Base-by-base conservation (phyloP, 2,797 vertebrate species). In the Gymnoscopelus braueri region DNA sequence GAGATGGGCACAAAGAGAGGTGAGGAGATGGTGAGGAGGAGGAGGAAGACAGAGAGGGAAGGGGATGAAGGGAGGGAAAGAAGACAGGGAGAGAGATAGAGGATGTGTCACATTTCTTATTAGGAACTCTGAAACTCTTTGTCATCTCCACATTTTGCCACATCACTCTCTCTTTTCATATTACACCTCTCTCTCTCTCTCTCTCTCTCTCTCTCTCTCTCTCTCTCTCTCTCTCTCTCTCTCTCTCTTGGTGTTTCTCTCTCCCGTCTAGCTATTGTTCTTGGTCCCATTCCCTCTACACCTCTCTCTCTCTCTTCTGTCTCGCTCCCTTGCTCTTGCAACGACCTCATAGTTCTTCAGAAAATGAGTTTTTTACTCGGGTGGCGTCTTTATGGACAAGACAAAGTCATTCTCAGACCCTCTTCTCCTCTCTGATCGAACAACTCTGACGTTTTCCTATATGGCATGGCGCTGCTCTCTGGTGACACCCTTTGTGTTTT, bases 81-180 rank as follows among this genome's bases (percentile, higher is more conserved):
- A 63, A 67, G 69, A 12, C 49, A 49, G 49, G 23, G 54, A 60
- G 58, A 50, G 35, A 60, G 61, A 55, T 19, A 63, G 39, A 29
- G 67, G 72, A 69, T 1, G 53, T 78, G 75, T 72, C 78, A 77
- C 6, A 67, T 44, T 39, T 76, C 72, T 66, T 79, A 80, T 84
- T 81, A 79, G 77, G 83, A 82, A 71, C 78, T 63, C 66, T 49
- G 60, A 72, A 82, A 56, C 71, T 70, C 15, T 73, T 59, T 77
- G 80, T 83, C 80, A 75, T 78, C 79, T 84, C 32, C 84, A 81
- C 86, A 87, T 78, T 66, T 63, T 54, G 12, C 29, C 62, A 9
- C 35, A 6, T 48, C 72, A 6, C 11, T 23, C 26, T 49, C 48
- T 72, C 69, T 29, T 4, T 35, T 35, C 32, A 35, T 35, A 6